A percentile compares a stretch with the other conserved stretches of the same genome.
These are phyloP conservation scores for Agriotes lineatus DNA, from an alignment of 2,888 invertebrate genomes.

Conservation along the genomic window DNA sequence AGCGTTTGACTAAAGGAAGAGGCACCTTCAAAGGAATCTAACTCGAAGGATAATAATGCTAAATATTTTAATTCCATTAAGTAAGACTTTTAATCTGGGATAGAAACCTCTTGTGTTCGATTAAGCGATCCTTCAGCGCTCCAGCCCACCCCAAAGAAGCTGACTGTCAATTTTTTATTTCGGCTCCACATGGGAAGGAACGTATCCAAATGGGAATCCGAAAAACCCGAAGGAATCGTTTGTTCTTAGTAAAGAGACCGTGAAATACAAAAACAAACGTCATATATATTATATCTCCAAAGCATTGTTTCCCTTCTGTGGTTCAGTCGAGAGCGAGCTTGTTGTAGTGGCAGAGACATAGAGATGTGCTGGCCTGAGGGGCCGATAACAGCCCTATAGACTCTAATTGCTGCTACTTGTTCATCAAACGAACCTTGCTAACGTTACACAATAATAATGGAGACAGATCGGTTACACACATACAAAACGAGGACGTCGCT, in stretches of 20 bases:
- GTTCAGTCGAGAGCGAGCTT: slow-evolving; percentile 2
- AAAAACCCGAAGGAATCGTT: background rate
- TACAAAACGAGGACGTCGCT: background rate
- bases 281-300: slow-evolving; percentile 2
- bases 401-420: slow-evolving; percentile 30
- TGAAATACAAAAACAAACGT: slow-evolving; percentile 15
- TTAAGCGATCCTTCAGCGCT: slow-evolving; percentile 23
- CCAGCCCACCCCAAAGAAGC: background rate
- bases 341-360: slow-evolving; percentile 9
- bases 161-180: background rate
- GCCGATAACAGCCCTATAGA: slow-evolving; percentile 25
- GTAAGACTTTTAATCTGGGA: slow-evolving; percentile 20
- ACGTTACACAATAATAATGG: slow-evolving; percentile 20
- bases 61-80: slow-evolving; percentile 28
- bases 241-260: background rate
- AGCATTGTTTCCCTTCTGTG: slow-evolving; percentile 20
- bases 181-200: background rate
- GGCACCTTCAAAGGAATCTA: no score
- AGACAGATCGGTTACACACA: slow-evolving; percentile 12
- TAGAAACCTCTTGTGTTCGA: slow-evolving; percentile 18
- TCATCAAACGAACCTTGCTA: slow-evolving; percentile 26
- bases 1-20: no score
- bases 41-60: background rate
- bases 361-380: slow-evolving; percentile 22
- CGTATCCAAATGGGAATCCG: background rate